A percentile compares a stretch with the other conserved stretches of the same genome.
phyloP scores from a whole-genome alignment of 2,888 invertebrate genomes.

The Cataglyphis livida region DNA sequence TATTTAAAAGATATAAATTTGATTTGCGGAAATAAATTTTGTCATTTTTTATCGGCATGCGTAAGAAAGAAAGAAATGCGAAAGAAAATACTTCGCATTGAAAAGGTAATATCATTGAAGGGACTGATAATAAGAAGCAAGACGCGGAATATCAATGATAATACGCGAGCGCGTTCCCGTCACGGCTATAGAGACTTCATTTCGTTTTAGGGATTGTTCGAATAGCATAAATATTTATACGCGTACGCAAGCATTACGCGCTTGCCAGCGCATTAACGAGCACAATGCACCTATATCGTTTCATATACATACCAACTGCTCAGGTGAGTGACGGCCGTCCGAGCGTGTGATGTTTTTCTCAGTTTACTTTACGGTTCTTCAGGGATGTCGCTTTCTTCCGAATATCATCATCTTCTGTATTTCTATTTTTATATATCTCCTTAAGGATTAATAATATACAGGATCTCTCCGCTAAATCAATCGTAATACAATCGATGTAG shows the following conservation, averaged over 20 bases:
- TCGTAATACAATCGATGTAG: background rate
- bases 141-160: slow-evolving; percentile 35
- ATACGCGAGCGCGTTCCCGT: slow-evolving; percentile 28
- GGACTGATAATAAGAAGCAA: slow-evolving; percentile 25
- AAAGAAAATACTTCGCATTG: background rate
- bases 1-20: background rate
- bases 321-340: slow-evolving; percentile 72
- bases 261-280: slow-evolving; percentile 69
- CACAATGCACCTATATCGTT: slow-evolving; percentile 68
- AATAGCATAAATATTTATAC: slow-evolving; percentile 65
- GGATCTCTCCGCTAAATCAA: slow-evolving; percentile 1
- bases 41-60: background rate
- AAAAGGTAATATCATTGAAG: background rate
- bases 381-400: slow-evolving; percentile 70
- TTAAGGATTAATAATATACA: slow-evolving; percentile 9
- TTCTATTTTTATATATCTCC: slow-evolving; percentile 9
- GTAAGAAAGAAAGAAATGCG: background rate
- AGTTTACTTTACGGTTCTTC: slow-evolving; percentile 70
- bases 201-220: slow-evolving; percentile 63
- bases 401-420: slow-evolving; percentile 61
- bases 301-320: slow-evolving; percentile 59
- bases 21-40: background rate
- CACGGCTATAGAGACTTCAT: slow-evolving; percentile 37
- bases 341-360: slow-evolving; percentile 65
- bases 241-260: slow-evolving; percentile 64